These are phyloP conservation scores for Lottia gigantea DNA, from an alignment of 2,888 invertebrate genomes.

Conservation along the genomic window DNA sequence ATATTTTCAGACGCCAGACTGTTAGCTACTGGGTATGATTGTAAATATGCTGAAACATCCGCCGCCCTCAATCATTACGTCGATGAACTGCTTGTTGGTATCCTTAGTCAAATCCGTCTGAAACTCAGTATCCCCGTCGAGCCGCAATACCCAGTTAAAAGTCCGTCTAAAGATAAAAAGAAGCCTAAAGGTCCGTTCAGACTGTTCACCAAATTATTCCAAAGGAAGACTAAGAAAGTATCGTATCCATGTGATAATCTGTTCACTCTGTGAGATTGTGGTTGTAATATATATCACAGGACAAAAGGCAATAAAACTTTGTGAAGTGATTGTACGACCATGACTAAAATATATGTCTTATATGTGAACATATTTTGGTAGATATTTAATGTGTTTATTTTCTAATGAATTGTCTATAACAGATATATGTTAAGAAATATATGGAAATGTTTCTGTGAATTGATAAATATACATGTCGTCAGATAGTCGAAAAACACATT, in stretches of 20 bases:
- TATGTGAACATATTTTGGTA: too few species aligned
- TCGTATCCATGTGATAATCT: slow-evolving; percentile 32
- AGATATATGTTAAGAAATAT: too few species aligned
- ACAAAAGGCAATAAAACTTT: too few species aligned
- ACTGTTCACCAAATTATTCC: slow-evolving; percentile 40
- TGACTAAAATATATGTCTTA: too few species aligned
- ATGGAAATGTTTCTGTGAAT: too few species aligned
- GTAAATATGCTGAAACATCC: slow-evolving; percentile 94
- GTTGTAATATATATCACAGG: background rate
- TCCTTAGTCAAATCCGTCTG: slow-evolving; percentile 88
- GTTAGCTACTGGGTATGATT: slow-evolving; percentile 72
- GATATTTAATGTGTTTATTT: too few species aligned
- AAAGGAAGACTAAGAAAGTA: slow-evolving; percentile 30
- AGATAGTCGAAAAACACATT: too few species aligned
- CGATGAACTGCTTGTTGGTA: slow-evolving; percentile 92
- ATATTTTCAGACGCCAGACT: slow-evolving; percentile 44
- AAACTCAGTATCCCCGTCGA: slow-evolving; percentile 69
- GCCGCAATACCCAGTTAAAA: slow-evolving; percentile 26
- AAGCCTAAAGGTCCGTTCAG: slow-evolving; percentile 36
- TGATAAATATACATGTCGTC: too few species aligned
- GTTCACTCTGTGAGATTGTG: slow-evolving; percentile 21
- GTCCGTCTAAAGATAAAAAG: slow-evolving; percentile 25
- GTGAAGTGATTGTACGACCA: too few species aligned
- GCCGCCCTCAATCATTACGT: slow-evolving; percentile 97
- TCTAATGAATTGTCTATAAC: too few species aligned